These are phyloP conservation scores for Heteronetta atricapilla DNA, from an alignment of 2,113 vertebrate species.

Conservation along the genomic window DNA sequence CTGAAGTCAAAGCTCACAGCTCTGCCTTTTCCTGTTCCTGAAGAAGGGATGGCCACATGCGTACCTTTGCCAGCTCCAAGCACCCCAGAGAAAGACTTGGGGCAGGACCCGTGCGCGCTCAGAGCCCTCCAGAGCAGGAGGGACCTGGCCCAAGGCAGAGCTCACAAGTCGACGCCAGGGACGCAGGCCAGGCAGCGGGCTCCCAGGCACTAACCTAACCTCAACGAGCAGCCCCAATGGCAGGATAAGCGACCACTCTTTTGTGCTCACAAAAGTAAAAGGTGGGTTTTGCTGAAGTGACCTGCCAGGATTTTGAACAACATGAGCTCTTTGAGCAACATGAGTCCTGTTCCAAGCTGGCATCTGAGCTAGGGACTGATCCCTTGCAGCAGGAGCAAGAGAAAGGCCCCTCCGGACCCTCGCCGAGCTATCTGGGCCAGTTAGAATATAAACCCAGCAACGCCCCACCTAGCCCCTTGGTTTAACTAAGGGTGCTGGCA, in stretches of 20 bases:
- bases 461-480: fast-evolving
- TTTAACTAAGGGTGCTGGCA: neutral
- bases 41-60: fast-evolving
- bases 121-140: neutral
- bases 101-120: fast-evolving
- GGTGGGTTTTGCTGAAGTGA: fast-evolving
- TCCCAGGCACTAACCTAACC: neutral
- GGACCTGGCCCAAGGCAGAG: no score
- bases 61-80: neutral
- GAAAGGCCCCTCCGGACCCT: fast-evolving
- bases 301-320: neutral
- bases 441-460: neutral
- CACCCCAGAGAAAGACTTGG: fast-evolving
- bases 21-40: neutral
- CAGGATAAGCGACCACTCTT: neutral
- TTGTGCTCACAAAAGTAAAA: neutral
- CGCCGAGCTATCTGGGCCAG: neutral
- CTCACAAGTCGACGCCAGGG: neutral
- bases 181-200: neutral
- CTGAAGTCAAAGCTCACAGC: neutral
- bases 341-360: neutral
- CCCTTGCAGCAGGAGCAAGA: fast-evolving
- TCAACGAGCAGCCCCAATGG: fast-evolving
- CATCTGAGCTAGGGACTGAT: fast-evolving
- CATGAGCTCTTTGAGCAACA: neutral